Conservation (phyloP, 1,140 invertebrate genomes). For the Zaprionus camerounensis region DNA sequence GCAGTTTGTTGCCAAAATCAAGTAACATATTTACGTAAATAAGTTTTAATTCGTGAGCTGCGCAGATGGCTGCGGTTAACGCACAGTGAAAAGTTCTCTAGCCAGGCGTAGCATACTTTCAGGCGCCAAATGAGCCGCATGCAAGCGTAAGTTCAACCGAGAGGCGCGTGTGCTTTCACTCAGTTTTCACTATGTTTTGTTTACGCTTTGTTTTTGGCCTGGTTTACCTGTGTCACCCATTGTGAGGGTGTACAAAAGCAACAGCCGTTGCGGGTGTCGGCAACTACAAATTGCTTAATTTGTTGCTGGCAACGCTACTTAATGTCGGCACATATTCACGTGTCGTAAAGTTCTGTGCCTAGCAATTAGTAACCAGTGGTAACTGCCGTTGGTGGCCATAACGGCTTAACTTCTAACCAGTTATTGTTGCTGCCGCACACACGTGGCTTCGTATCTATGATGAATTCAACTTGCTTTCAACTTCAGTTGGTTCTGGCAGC, state of each 20-base stretch:
- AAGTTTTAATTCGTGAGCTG: background rate
- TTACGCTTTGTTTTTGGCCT: conserved; percentile 14
- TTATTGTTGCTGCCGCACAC: conserved; percentile 6
- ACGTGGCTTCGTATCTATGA: conserved; percentile 3
- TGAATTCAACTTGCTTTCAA: background rate
- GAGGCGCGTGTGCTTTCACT: conserved; percentile 12
- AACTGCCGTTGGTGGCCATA: conserved; percentile 32
- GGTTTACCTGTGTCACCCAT: conserved; percentile 6
- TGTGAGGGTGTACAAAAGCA: conserved; percentile 12
- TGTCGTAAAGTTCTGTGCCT: conserved; percentile 45
- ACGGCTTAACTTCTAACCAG: conserved; percentile 29
- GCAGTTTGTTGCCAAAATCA: conserved; percentile 60
- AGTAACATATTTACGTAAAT: background rate
- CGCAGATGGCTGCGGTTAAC: background rate
- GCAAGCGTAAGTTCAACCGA: conserved; percentile 71
- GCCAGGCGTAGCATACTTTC: conserved; percentile 59
- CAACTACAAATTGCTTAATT: conserved; percentile 55
- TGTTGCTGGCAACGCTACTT: conserved; percentile 40
- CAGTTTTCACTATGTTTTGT: conserved; percentile 12
- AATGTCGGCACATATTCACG: conserved; percentile 54
- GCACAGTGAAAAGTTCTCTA: background rate
- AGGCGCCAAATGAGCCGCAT: conserved; percentile 76
- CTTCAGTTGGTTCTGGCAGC: background rate
- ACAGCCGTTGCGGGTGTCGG: conserved; percentile 17
- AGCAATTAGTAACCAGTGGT: conserved; percentile 49